Evolutionary conservation across 2,113 vertebrate genomes (phyloP).

Genomic region (Sinocyclocheilus maitianheensis): DNA sequence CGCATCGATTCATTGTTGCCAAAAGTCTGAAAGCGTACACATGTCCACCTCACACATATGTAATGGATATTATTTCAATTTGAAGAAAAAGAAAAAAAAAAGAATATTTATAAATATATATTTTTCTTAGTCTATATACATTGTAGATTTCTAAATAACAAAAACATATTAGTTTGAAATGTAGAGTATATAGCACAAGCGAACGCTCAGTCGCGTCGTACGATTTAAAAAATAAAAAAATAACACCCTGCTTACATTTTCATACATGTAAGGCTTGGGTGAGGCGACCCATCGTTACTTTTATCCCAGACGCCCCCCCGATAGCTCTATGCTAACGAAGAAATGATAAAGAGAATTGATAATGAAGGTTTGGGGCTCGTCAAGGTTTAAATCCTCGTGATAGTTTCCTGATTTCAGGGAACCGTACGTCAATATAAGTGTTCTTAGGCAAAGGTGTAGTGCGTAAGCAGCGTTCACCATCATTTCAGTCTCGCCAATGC

Average conservation of each 20-base stretch:
- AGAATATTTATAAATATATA: constrained; percentile 79
- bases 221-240: constrained; percentile 8
- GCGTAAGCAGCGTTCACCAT: constrained; percentile 62
- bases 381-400: not conserved
- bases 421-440: constrained; percentile 52
- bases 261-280: not conserved
- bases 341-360: constrained; percentile 10
- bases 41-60: constrained; percentile 50
- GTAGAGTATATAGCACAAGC: constrained; percentile 80
- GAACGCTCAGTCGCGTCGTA: constrained; percentile 63
- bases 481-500: constrained; percentile 70
- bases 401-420: constrained; percentile 31
- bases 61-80: constrained; percentile 70
- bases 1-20: constrained; percentile 39
- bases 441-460: constrained; percentile 61
- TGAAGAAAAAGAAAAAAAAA: constrained; percentile 71
- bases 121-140: constrained; percentile 87
- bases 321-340: not conserved
- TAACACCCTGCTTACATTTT: constrained; percentile 28
- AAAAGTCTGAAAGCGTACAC: constrained; percentile 48
- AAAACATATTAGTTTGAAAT: constrained; percentile 79
- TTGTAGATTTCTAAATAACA: constrained; percentile 83
- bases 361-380: not conserved
- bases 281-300: not conserved
- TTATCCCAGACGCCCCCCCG: not conserved